Evolutionary conservation across 2,888 invertebrate genomes (phyloP).

Genomic region (Tiphia femorata): DNA sequence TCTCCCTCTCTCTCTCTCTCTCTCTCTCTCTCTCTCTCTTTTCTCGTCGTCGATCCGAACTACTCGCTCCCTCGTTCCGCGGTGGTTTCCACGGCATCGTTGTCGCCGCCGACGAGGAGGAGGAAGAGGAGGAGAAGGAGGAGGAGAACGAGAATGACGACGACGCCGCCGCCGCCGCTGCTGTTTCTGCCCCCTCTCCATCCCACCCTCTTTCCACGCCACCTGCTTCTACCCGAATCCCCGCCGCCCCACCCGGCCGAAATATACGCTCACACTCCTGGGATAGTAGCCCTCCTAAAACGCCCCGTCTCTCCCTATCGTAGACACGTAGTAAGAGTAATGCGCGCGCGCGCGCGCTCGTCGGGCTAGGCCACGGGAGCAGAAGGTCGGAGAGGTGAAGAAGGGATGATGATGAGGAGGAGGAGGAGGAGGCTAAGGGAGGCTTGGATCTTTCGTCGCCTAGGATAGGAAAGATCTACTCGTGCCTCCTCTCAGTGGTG

Average conservation of each 20-base stretch:
- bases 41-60: not conserved
- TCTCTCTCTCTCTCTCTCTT: constrained; percentile 13
- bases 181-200: not conserved
- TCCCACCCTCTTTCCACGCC: not conserved
- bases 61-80: constrained; percentile 2
- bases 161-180: too few species aligned
- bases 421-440: too few species aligned
- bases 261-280: constrained; percentile 28
- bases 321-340: constrained; percentile 63
- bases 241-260: constrained; percentile 22
- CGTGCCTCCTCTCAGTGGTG: too few species aligned
- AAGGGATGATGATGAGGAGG: too few species aligned
- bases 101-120: too few species aligned
- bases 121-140: too few species aligned
- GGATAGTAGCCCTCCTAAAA: constrained; percentile 47
- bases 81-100: not conserved
- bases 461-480: too few species aligned
- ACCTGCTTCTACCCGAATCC: constrained; percentile 4
- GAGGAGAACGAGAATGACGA: too few species aligned
- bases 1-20: constrained; percentile 23
- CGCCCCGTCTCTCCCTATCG: constrained; percentile 38
- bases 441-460: too few species aligned
- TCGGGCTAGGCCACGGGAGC: too few species aligned
- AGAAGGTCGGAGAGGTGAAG: too few species aligned
- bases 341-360: constrained; percentile 55